phyloP scores from a whole-genome alignment of 2,797 vertebrate species.

The Urosaurus nigricauda region DNA sequence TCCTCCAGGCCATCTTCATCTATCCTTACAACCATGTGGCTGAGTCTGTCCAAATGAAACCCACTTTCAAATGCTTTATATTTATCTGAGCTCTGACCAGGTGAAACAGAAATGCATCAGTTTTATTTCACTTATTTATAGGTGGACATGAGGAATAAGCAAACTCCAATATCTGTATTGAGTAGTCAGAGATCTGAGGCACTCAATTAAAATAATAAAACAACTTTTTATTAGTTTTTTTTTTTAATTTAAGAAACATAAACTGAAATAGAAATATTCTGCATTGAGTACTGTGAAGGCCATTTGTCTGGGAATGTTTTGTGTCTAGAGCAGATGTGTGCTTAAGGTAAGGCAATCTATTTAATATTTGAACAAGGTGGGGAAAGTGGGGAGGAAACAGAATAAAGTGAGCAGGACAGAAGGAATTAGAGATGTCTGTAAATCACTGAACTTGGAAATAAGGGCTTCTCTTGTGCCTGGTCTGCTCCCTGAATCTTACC shows the following conservation, averaged over 20 bases:
- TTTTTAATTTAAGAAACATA: not conserved
- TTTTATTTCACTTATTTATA: not conserved
- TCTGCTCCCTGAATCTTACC: not conserved
- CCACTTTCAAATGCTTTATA: not conserved
- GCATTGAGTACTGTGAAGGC: not conserved
- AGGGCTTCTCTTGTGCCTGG: not conserved
- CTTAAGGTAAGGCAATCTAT: not conserved
- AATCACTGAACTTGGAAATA: not conserved
- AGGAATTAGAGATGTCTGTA: not conserved
- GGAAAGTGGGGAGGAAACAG: not conserved
- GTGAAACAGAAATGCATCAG: not conserved
- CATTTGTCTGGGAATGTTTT: not conserved
- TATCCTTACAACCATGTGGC: not conserved
- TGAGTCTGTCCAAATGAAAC: not conserved
- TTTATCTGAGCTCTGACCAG: not conserved
- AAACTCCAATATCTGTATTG: not conserved
- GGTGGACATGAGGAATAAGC: not conserved
- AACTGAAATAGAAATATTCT: not conserved
- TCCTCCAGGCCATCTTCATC: not conserved
- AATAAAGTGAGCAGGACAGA: not conserved
- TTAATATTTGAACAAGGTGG: constrained; percentile 5
- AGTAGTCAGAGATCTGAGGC: too few species aligned
- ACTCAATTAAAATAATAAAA: constrained; percentile 1
- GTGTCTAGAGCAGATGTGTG: not conserved
- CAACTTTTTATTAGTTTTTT: not conserved